These are phyloP conservation scores for Colletes collaris DNA, from an alignment of 2,888 invertebrate species.

Conservation along the genomic window DNA sequence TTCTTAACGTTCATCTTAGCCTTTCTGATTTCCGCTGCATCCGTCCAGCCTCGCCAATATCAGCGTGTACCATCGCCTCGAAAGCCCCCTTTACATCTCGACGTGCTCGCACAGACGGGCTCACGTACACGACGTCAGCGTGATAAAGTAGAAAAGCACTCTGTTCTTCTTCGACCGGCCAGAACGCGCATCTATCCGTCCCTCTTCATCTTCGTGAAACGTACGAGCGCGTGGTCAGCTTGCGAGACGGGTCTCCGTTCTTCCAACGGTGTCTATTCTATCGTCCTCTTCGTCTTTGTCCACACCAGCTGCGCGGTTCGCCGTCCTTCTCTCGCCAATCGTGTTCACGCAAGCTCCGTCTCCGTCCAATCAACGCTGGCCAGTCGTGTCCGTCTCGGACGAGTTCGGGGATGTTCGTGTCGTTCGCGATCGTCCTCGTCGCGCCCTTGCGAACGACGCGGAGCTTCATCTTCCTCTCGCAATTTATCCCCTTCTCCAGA, in stretches of 20 bases:
- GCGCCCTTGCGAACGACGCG: conserved; percentile 30
- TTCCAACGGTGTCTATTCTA: conserved; percentile 57
- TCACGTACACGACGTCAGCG: conserved; percentile 32
- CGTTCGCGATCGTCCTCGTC: conserved; percentile 62
- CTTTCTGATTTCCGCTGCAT: conserved; percentile 35
- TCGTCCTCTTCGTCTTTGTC: conserved; percentile 59
- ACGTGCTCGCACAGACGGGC: conserved; percentile 32
- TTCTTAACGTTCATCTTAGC: neutral
- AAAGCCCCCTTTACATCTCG: conserved; percentile 59
- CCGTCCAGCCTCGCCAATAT: conserved; percentile 45
- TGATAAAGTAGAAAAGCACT: conserved; percentile 60
- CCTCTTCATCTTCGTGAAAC: conserved; percentile 55
- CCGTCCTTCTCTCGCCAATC: conserved; percentile 49
- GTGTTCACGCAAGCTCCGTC: conserved; percentile 41
- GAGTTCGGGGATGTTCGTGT: conserved; percentile 70
- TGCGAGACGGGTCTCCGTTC: conserved; percentile 46
- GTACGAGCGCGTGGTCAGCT: conserved; percentile 69
- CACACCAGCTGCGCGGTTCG: conserved; percentile 38
- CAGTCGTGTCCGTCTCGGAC: conserved; percentile 67
- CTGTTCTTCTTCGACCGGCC: conserved; percentile 17
- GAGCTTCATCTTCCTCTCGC: conserved; percentile 55
- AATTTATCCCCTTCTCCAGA: conserved; percentile 60
- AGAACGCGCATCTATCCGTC: conserved; percentile 28
- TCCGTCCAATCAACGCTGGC: conserved; percentile 54
- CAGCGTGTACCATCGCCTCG: conserved; percentile 52